A percentile compares a stretch with the other conserved stretches of the same genome.
Evolutionary conservation across 2,888 invertebrate genomes (phyloP).

Genomic region (Monochamus alternatus): DNA sequence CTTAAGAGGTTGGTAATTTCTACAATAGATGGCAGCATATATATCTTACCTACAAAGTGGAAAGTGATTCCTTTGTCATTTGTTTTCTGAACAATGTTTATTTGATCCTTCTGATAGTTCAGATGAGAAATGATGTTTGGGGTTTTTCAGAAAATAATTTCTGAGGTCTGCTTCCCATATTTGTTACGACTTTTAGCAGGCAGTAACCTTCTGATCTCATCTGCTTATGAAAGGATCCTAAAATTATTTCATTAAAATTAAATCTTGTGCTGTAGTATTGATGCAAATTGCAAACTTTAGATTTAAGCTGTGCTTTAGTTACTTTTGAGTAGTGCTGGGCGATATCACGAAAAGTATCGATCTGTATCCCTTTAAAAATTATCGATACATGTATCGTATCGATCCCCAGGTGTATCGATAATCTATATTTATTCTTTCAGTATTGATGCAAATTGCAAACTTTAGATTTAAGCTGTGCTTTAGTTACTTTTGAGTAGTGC

Average conservation of each 20-base stretch:
- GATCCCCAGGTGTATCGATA: no score
- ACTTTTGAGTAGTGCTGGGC: no score
- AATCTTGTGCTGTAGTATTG: not conserved
- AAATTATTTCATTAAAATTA: no score
- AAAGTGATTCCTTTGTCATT: not conserved
- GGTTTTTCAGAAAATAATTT: conserved; percentile 52
- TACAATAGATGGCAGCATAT: conserved; percentile 49
- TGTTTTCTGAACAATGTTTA: not conserved
- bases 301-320: no score
- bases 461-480: no score
- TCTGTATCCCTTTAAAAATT: no score
- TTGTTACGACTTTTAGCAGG: conserved; percentile 60
- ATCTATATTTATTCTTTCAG: no score
- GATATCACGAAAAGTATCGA: no score
- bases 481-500: no score
- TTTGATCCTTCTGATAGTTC: conserved; percentile 61
- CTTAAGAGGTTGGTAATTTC: not conserved
- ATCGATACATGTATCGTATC: no score
- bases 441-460: no score
- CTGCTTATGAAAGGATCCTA: conserved; percentile 42
- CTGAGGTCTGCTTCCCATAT: conserved; percentile 57
- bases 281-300: no score
- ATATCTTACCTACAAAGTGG: conserved; percentile 11
- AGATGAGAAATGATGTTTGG: conserved; percentile 61
- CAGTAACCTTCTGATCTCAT: conserved; percentile 59